Evolutionary conservation across 2,888 invertebrate genomes (phyloP), one percentile per base, ranked within the genome.

Genomic region (Yponomeuta malinellus): DNA sequence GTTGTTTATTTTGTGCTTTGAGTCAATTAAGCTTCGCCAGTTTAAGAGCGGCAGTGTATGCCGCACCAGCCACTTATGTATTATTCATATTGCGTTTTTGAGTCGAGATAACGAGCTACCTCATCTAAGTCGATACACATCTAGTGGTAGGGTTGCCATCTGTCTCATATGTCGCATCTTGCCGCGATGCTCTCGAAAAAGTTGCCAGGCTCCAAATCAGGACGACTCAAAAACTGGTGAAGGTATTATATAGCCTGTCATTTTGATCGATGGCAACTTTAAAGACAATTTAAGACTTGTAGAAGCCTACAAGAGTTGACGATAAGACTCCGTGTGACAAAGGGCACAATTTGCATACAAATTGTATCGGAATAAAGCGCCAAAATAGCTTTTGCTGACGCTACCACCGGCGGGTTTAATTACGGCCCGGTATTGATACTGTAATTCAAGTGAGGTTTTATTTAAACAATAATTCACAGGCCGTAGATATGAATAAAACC

Each of bases 21-120:
- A 90, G 89, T 89, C 90, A 91, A 92, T 92, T 92, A 92, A 91
- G 86, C 86, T 83, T 86, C 79, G 87, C 89, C 90, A 87, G 89
- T 90, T 90, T 89, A 88, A 90, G 89, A 85, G 85, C 83, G 81
- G 83, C 77, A 82, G 81, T 77, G 81, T 82, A 84, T 83, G 83
- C 83, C 79, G 83, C 83, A 86, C 82, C 83, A 85, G 77, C 81
- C 81, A 83, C 88, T 89, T 82, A 91, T 92, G 92, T 88, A 89
- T 92, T 91, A 92, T 92, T 92, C 91, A 92, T 92, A 90, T 87
- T 88, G 88, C 88, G 89, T 87, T 89, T 90, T 90, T 90, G 88
- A 73, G 71, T 33, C 63, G 66, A 90, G 91, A 91, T 92, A 91
- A 92, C 92, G 90, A 92, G 90, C 87, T 82, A 82, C 79, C 83